These are phyloP conservation scores for Centropus bengalensis DNA, from an alignment of 2,113 vertebrate genomes.

Conservation along the genomic window DNA sequence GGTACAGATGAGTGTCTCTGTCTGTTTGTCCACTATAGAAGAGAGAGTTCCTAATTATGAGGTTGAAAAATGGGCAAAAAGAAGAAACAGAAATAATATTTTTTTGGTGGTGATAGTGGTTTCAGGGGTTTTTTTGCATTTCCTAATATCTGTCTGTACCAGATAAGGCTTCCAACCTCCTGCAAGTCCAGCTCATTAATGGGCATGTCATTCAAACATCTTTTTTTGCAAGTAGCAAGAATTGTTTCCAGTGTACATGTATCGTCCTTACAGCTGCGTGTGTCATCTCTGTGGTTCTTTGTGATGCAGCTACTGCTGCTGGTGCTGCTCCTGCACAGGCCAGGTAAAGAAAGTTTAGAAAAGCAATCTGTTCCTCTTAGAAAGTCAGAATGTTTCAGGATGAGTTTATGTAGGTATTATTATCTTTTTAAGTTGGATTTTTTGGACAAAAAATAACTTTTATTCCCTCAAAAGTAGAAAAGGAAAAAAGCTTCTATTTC, in stretches of 20 bases:
- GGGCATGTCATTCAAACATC: fast-evolving
- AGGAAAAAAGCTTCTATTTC: fast-evolving
- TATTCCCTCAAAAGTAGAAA: background rate
- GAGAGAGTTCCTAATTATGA: background rate
- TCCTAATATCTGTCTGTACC: background rate
- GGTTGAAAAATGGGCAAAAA: background rate
- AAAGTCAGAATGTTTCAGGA: background rate
- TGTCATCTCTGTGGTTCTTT: background rate
- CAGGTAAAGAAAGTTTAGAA: background rate
- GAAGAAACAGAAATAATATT: background rate
- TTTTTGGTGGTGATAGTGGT: too few relatives aligned
- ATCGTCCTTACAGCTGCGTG: background rate
- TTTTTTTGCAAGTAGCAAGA: background rate
- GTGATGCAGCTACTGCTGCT: background rate
- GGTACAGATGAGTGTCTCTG: background rate
- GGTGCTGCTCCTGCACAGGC: background rate
- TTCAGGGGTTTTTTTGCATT: background rate
- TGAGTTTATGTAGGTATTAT: background rate
- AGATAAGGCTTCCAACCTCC: background rate
- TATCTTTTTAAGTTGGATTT: background rate
- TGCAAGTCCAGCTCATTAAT: background rate
- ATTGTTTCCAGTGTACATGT: background rate
- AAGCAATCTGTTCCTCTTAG: background rate
- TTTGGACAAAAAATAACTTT: background rate
- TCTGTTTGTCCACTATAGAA: background rate